These are phyloP conservation scores for Nephrocerus scutellatus DNA, from an alignment of 2,888 invertebrate species.

Conservation along the genomic window DNA sequence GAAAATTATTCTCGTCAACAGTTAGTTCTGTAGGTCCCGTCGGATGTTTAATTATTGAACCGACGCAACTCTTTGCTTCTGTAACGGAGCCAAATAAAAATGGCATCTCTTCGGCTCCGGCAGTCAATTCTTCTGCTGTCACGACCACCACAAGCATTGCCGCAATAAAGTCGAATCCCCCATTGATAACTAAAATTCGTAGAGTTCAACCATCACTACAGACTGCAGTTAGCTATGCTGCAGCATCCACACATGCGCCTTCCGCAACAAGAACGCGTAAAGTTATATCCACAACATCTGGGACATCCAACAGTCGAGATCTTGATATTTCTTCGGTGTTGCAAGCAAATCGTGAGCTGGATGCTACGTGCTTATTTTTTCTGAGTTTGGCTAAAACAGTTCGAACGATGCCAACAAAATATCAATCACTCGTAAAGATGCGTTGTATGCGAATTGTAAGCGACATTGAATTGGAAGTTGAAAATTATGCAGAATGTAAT, in stretches of 20 bases:
- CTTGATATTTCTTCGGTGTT: slow-evolving; percentile 39
- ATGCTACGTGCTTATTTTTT: slow-evolving; percentile 44
- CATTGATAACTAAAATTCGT: slow-evolving; percentile 33
- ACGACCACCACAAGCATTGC: slow-evolving; percentile 16
- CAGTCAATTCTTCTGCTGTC: slow-evolving; percentile 12
- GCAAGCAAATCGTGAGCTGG: slow-evolving; percentile 43
- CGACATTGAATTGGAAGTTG: slow-evolving; percentile 44
- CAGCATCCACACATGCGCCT: slow-evolving; percentile 15
- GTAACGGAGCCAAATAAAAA: slow-evolving; percentile 37
- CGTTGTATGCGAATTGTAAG: slow-evolving; percentile 46
- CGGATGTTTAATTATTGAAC: slow-evolving; percentile 39
- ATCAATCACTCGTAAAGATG: slow-evolving; percentile 45
- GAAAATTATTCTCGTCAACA: slow-evolving; percentile 25
- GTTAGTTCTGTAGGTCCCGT: slow-evolving; percentile 31
- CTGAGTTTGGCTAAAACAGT: slow-evolving; percentile 43
- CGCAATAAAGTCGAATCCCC: slow-evolving; percentile 26
- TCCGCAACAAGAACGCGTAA: slow-evolving; percentile 36
- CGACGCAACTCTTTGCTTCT: slow-evolving; percentile 36
- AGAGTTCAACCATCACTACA: slow-evolving; percentile 40
- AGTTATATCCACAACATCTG: slow-evolving; percentile 12
- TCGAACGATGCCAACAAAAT: slow-evolving; percentile 43
- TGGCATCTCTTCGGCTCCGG: slow-evolving; percentile 20
- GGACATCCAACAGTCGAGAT: slow-evolving; percentile 28
- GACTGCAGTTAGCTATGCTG: slow-evolving; percentile 34
- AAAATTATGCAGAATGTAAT: slow-evolving; percentile 37